phyloP scores from a whole-genome alignment of 2,888 invertebrate species.

The Drosophila testacea region DNA sequence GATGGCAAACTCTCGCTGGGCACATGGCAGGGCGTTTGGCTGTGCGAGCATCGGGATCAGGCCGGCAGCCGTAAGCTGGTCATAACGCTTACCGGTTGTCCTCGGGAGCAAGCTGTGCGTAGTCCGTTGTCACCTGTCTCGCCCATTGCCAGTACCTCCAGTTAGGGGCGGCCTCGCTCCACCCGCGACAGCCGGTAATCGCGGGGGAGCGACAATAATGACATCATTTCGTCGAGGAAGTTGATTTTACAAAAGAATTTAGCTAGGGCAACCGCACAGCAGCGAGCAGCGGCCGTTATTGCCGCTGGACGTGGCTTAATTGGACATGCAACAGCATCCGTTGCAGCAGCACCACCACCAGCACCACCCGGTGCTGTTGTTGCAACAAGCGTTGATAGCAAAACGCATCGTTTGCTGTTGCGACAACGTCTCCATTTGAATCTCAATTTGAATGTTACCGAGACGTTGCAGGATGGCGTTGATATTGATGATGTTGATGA shows the following conservation, averaged over 20 bases:
- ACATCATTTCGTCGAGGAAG: constrained; percentile 85
- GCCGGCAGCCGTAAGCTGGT: constrained; percentile 96
- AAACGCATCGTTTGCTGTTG: constrained; percentile 77
- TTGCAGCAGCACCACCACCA: constrained; percentile 44
- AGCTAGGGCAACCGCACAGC: constrained; percentile 84
- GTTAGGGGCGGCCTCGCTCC: constrained; percentile 92
- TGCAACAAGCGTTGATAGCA: constrained; percentile 42
- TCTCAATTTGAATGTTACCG: constrained; percentile 79
- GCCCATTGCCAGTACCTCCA: constrained; percentile 95
- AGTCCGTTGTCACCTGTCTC: constrained; percentile 94
- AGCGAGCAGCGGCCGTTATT: constrained; percentile 78
- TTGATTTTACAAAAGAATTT: constrained; percentile 85
- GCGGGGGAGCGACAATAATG: constrained; percentile 86
- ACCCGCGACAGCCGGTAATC: constrained; percentile 86
- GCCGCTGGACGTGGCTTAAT: constrained; percentile 68
- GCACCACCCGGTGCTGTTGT: constrained; percentile 28
- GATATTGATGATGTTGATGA: constrained; percentile 78
- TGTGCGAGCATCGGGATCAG: constrained; percentile 98
- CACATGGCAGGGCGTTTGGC: constrained; percentile 99
- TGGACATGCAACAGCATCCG: constrained; percentile 52
- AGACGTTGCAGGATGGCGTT: constrained; percentile 77
- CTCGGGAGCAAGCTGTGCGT: constrained; percentile 91
- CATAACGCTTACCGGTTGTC: constrained; percentile 95
- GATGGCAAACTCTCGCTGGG: constrained; percentile 97
- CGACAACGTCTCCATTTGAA: constrained; percentile 82